Percentiles rank a stretch among this genome's conserved stretches.
phyloP scores from a whole-genome alignment of 2,113 vertebrate genomes.

The Pomatorhinus ruficollis region DNA sequence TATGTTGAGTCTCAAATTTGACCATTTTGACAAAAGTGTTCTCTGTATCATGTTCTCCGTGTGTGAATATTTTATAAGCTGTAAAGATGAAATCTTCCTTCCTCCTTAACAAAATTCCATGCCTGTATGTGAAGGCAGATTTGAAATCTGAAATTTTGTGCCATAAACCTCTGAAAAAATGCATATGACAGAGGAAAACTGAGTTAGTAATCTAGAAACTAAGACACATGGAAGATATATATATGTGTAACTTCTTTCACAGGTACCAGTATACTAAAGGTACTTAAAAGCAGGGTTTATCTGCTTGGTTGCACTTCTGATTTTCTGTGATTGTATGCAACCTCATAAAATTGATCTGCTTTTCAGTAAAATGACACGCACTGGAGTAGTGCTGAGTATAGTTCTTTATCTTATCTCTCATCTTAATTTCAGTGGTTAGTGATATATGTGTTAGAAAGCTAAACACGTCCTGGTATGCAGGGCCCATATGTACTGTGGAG shows the following conservation, averaged over 20 bases:
- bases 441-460: not conserved
- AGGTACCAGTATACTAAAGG: not conserved
- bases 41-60: accelerated
- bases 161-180: not conserved
- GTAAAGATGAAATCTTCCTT: not conserved
- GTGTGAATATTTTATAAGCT: not conserved
- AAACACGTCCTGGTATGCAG: not conserved
- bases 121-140: not conserved
- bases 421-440: not conserved
- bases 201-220: not conserved
- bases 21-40: not conserved
- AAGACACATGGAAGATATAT: accelerated
- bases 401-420: not conserved
- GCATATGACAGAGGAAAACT: not conserved
- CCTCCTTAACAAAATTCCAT: not conserved
- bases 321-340: not conserved
- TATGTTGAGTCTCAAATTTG: not conserved
- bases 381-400: not conserved
- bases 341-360: not conserved
- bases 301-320: not conserved
- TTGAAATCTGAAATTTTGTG: not conserved
- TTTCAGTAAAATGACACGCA: not conserved
- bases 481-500: not conserved
- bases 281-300: not conserved
- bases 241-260: not conserved